Evolutionary conservation across 1,140 invertebrate species (phyloP), one percentile per base, ranked within the genome.

Genomic region (Scaptomyza graminum): DNA sequence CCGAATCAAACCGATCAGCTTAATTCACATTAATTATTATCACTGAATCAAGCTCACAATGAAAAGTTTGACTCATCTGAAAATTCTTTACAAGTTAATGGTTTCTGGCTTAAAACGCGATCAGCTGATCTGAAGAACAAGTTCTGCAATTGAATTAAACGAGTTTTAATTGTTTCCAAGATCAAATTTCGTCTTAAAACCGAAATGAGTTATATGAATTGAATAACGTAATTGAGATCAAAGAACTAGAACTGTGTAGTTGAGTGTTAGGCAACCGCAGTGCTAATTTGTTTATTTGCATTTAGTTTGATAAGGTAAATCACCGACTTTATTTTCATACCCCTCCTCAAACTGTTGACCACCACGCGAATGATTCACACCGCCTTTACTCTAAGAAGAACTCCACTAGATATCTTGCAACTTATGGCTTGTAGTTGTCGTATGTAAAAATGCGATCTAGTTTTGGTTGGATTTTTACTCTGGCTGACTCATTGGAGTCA

Each of bases 401-500:
- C 41, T 56, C 15, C 13, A 9, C 22, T n/a, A 18, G 0, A 9
- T 12, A 18, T 9, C 57, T 60, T 15, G 5, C n/a, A 46, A 31
- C 13, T 13, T 56, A 12, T 6, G 39, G 8, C 22, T 22, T 22
- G 18, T 22, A 28, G 15, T 6, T 41, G 18, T 34, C 2, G 7
- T n/a, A 43, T 57, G 41, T 59, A 13, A 15, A 11, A 11, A 28
- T 12, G 43, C 4, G 8, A 46, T 55, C 8, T 34, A 59, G 68
- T 76, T 67, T 12, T 65, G 43, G 43, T 43, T 16, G 11, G 51
- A 64, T 68, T 34, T 67, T 49, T 11, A 41, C 8, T 34, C 16
- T 13, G 8, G 11, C 7, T 84, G 76, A 85, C 15, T 84, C 81
- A 80, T 5, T 4, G 2, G 6, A 37, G 43, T 56, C 62, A 66